Percentiles rank a stretch among this genome's conserved stretches.
Conservation (phyloP, 2,888 invertebrate genomes). For the Notodromas monacha region DNA sequence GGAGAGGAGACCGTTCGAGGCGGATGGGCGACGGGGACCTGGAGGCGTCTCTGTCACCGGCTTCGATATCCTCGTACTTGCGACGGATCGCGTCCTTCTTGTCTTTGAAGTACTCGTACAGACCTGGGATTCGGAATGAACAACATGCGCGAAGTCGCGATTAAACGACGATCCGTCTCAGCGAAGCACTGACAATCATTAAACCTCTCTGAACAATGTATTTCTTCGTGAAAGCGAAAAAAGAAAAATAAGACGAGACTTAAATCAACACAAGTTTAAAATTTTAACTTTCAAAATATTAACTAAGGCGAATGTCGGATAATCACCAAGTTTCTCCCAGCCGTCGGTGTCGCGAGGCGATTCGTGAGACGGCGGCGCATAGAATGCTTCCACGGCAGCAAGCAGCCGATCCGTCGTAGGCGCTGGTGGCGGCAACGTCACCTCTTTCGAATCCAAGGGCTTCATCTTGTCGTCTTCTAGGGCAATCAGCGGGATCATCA, state of each 20-base stretch:
- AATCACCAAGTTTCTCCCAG: slow-evolving; percentile 88
- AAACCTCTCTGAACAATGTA: too few relatives aligned
- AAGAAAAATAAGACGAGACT: too few relatives aligned
- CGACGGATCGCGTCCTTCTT: slow-evolving; percentile 64
- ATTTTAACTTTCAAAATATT: too few relatives aligned
- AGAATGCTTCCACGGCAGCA: slow-evolving; percentile 82
- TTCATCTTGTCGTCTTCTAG: slow-evolving; percentile 70
- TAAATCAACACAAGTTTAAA: too few relatives aligned
- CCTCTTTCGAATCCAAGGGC: slow-evolving; percentile 53
- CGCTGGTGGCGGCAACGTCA: slow-evolving; percentile 71
- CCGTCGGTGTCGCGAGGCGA: slow-evolving; percentile 74
- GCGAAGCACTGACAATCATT: too few relatives aligned
- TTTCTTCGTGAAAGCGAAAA: too few relatives aligned
- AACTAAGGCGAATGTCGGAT: too few relatives aligned
- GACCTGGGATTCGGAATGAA: too few relatives aligned
- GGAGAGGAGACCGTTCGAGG: slow-evolving; percentile 20
- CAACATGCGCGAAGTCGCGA: too few relatives aligned
- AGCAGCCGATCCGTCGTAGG: slow-evolving; percentile 72
- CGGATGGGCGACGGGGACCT: slow-evolving; percentile 44
- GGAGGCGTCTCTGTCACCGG: slow-evolving; percentile 30
- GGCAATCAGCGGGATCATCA: slow-evolving; percentile 98
- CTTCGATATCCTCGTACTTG: slow-evolving; percentile 45
- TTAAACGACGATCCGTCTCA: too few relatives aligned
- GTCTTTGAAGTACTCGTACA: slow-evolving; percentile 91
- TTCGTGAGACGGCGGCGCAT: slow-evolving; percentile 72